phyloP scores from a whole-genome alignment of 2,888 invertebrate species.

The Heteromurus nitidus region DNA sequence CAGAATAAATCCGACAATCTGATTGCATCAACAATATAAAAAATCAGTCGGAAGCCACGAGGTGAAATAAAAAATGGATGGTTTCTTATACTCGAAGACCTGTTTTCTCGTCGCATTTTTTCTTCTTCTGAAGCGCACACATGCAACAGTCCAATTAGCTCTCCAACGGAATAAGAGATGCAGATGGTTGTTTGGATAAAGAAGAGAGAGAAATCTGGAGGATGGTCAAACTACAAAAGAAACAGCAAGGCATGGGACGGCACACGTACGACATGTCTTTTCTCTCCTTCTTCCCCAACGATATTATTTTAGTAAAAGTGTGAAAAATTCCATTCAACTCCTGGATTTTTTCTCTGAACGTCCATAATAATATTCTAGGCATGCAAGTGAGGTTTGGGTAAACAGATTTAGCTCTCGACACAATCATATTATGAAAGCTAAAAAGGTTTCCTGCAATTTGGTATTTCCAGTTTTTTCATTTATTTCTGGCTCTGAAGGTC shows the following conservation, averaged over 20 bases:
- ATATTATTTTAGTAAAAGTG: constrained; percentile 18
- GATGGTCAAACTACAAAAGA: too few species aligned
- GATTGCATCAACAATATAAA: too few species aligned
- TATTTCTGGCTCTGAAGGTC: neutral
- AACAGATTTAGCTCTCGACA: neutral
- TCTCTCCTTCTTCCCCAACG: constrained; percentile 4
- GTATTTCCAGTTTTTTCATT: neutral
- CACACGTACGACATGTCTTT: neutral
- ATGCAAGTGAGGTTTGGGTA: too few species aligned
- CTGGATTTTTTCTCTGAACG: neutral
- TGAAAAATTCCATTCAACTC: constrained; percentile 6
- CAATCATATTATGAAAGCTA: neutral
- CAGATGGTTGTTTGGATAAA: constrained; percentile 1
- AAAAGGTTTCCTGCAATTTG: neutral
- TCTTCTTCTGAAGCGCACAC: neutral
- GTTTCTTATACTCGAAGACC: too few species aligned
- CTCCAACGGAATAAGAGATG: constrained; percentile 10
- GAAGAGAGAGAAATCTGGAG: neutral
- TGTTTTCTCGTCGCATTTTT: too few species aligned
- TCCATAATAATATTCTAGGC: too few species aligned
- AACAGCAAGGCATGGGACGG: too few species aligned
- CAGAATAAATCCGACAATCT: too few species aligned
- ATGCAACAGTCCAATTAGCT: constrained; percentile 24
- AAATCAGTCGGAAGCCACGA: too few species aligned
- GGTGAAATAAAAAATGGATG: neutral